A percentile compares a stretch with the other conserved stretches of the same genome.
phyloP scores from a whole-genome alignment of 2,797 vertebrate genomes.

The Spinibarbus caldwelli region DNA sequence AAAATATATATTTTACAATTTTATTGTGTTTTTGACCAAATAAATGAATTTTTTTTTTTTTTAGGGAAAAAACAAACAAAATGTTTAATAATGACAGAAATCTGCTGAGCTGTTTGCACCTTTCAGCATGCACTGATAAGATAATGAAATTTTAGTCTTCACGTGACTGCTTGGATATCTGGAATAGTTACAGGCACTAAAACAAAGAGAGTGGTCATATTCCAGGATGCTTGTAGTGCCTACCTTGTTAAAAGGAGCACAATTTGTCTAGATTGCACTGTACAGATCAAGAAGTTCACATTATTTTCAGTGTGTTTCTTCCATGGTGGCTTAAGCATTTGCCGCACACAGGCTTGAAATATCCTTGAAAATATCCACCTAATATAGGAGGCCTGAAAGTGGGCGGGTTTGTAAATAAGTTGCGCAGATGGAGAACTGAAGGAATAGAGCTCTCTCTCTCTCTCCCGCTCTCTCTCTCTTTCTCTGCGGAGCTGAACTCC shows the following conservation, averaged over 20 bases:
- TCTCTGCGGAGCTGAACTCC: slow-evolving; percentile 68
- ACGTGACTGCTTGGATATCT: background rate
- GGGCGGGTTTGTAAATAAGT: slow-evolving; percentile 22
- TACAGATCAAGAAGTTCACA: background rate
- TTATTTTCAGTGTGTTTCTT: background rate
- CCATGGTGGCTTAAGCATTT: background rate
- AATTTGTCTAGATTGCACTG: background rate
- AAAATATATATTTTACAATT: too few relatives aligned
- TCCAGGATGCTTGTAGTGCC: background rate
- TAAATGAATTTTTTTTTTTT: background rate
- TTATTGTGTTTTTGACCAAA: background rate
- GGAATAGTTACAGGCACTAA: background rate
- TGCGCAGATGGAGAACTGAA: slow-evolving; percentile 22
- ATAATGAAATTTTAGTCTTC: background rate
- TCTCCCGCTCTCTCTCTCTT: background rate
- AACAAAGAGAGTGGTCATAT: background rate
- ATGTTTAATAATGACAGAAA: background rate
- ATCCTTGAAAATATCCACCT: slow-evolving; percentile 1
- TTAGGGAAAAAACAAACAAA: background rate
- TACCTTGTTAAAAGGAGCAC: background rate
- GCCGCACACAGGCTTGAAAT: background rate
- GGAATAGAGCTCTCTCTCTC: slow-evolving; percentile 56
- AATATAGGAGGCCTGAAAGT: slow-evolving; percentile 14
- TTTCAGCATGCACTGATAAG: background rate
- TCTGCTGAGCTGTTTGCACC: background rate